These are phyloP conservation scores for Sciurus vulgaris DNA, from an alignment of 2,797 vertebrate genomes.

Conservation along the genomic window DNA sequence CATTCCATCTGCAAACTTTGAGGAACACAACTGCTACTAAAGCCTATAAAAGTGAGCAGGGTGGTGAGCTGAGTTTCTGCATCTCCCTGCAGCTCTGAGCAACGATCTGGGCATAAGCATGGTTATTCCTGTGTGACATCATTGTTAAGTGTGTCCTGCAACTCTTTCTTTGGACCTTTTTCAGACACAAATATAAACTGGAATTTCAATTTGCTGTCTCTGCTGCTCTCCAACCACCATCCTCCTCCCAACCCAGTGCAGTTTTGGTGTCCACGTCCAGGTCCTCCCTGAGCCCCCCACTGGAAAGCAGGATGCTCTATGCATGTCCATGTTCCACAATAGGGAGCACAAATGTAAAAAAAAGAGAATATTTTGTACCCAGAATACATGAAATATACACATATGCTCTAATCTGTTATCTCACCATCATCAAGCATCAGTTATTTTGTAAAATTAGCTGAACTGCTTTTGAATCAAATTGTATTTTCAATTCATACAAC, in stretches of 20 bases:
- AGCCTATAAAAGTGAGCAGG: not conserved
- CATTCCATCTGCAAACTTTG: not conserved
- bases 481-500: not conserved
- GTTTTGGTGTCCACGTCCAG: not conserved
- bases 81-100: not conserved
- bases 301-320: not conserved
- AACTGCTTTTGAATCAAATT: slow-evolving; percentile 11
- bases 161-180: not conserved
- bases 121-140: not conserved
- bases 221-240: not conserved
- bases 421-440: not conserved
- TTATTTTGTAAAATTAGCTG: not conserved
- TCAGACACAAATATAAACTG: not conserved
- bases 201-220: not conserved
- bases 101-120: not conserved
- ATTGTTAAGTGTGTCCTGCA: not conserved
- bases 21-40: not conserved
- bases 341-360: not conserved
- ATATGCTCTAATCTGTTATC: not conserved
- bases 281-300: not conserved
- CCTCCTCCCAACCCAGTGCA: no score
- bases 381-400: not conserved
- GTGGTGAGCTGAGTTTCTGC: not conserved
- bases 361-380: not conserved
- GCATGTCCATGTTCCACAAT: not conserved